Conservation (phyloP, 2,113 vertebrate genomes). For the Misgurnus anguillicaudatus region DNA sequence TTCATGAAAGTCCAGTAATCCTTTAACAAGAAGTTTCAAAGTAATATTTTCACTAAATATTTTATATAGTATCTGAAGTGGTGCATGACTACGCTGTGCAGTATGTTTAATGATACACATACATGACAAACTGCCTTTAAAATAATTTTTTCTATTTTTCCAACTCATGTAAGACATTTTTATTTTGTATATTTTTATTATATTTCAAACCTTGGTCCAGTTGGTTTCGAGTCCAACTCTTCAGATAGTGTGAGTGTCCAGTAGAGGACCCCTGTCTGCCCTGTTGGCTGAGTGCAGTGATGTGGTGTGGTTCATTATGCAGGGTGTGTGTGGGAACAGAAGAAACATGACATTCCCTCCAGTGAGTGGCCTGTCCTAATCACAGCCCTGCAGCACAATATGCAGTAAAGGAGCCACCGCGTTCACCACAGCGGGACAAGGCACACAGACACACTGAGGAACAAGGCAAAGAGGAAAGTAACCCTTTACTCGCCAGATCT, state of each 20-base stretch:
- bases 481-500: constrained; percentile 26
- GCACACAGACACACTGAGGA: constrained; percentile 2
- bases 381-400: constrained; percentile 71
- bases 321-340: constrained; percentile 74
- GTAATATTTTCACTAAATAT: no score
- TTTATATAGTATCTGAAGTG: no score
- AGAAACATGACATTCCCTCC: constrained; percentile 70
- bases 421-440: constrained; percentile 45
- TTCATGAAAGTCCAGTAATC: no score
- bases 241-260: constrained; percentile 12
- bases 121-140: no score
- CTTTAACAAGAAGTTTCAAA: no score
- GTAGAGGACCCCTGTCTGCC: not conserved
- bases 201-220: no score
- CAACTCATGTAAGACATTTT: no score
- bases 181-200: no score
- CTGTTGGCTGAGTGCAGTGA: not conserved
- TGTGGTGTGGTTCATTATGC: constrained; percentile 63
- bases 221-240: no score
- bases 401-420: constrained; percentile 67
- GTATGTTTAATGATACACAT: no score
- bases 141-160: no score
- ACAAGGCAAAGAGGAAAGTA: constrained; percentile 44
- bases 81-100: no score
- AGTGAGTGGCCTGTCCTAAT: constrained; percentile 71